Evolutionary conservation across 2,888 invertebrate genomes (phyloP).

Genomic region (Ptilodon capucinus): DNA sequence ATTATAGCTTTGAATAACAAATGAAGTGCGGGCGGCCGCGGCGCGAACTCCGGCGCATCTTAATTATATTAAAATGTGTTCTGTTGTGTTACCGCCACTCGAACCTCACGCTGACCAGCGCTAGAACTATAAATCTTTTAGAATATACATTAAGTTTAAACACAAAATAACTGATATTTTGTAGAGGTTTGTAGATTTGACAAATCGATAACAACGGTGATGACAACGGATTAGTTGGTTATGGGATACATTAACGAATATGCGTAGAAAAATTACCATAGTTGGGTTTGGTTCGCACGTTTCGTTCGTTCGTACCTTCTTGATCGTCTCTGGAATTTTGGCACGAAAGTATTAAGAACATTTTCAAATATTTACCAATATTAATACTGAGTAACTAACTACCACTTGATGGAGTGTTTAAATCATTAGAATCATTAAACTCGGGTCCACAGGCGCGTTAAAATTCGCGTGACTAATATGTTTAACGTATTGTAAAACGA

Average conservation of each 20-base stretch:
- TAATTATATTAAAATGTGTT: constrained; percentile 60
- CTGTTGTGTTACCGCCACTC: constrained; percentile 40
- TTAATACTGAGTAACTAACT: no score
- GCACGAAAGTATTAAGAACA: no score
- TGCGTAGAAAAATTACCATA: neutral
- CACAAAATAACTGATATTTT: neutral
- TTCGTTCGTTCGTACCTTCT: neutral
- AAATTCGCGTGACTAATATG: no score
- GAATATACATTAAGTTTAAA: constrained; percentile 1
- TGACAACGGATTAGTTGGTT: neutral
- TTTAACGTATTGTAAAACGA: no score
- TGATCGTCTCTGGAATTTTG: neutral
- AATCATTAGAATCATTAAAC: no score
- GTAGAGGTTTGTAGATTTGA: neutral
- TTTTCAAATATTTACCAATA: no score
- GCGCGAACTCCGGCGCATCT: constrained; percentile 52
- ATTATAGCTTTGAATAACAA: constrained; percentile 29
- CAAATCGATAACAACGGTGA: constrained; percentile 1
- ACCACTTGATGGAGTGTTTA: no score
- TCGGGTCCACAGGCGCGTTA: no score
- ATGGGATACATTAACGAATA: constrained; percentile 6
- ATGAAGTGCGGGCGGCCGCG: constrained; percentile 22
- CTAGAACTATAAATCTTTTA: constrained; percentile 26
- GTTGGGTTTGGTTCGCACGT: neutral
- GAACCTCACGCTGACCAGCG: constrained; percentile 24